Conservation (phyloP, 2,888 invertebrate species). For the Gnatocerus cornutus region DNA sequence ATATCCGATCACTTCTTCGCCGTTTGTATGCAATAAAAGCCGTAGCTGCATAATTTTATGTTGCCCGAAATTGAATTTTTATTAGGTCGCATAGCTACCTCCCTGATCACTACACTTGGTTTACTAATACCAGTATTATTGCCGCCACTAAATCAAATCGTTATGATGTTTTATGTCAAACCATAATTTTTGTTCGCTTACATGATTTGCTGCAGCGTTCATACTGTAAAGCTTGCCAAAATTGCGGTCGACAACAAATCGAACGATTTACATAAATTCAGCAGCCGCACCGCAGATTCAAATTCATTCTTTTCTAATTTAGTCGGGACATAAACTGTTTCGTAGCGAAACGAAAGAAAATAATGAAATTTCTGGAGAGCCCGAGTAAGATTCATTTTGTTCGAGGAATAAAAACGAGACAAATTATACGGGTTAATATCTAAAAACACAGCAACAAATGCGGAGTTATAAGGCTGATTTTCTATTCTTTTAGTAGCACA, state of each 20-base stretch:
- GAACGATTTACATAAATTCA: constrained; percentile 39
- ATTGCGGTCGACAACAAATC: constrained; percentile 36
- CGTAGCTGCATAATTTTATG: constrained; percentile 44
- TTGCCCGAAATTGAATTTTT: constrained; percentile 49
- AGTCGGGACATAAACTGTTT: constrained; percentile 11
- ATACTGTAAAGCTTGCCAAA: constrained; percentile 38
- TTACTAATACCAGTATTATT: constrained; percentile 38
- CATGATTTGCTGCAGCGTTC: constrained; percentile 36
- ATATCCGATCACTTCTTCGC: constrained; percentile 32
- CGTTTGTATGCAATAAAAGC: constrained; percentile 43
- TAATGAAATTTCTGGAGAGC: constrained; percentile 8
- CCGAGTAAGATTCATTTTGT: neutral
- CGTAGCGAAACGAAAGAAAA: constrained; percentile 2
- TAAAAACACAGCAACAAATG: neutral
- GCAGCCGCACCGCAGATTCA: constrained; percentile 12
- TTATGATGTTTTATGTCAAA: constrained; percentile 40
- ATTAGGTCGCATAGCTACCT: constrained; percentile 46
- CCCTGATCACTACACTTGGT: constrained; percentile 44
- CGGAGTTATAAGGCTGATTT: neutral
- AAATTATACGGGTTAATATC: neutral
- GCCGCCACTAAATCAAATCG: constrained; percentile 41
- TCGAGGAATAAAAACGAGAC: neutral
- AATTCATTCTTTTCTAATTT: constrained; percentile 32
- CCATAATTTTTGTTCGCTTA: constrained; percentile 40
- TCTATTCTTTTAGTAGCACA: neutral